Evolutionary conservation across 1,140 invertebrate species (phyloP).

Genomic region (Drosophila hydei): DNA sequence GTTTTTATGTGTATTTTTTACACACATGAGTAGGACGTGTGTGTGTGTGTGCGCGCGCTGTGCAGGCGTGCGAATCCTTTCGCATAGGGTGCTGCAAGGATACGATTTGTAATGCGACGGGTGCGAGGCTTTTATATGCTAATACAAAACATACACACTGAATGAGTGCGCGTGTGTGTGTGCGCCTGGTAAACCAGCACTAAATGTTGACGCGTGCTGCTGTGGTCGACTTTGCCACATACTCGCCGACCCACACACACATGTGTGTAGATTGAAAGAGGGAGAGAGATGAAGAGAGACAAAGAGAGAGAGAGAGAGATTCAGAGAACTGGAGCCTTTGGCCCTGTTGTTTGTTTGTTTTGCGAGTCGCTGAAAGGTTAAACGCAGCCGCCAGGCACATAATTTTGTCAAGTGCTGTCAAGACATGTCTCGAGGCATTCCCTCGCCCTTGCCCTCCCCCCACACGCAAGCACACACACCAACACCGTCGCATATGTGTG

Average conservation of each 20-base stretch:
- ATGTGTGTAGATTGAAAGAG: slow-evolving; percentile 23
- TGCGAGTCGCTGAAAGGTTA: slow-evolving; percentile 67
- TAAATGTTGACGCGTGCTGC: slow-evolving; percentile 74
- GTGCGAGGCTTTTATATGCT: slow-evolving; percentile 64
- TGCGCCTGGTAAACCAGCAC: slow-evolving; percentile 53
- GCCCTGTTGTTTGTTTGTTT: slow-evolving; percentile 50
- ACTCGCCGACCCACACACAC: slow-evolving; percentile 23
- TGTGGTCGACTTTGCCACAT: slow-evolving; percentile 47
- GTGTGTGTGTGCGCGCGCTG: slow-evolving; percentile 33
- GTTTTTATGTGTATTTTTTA: slow-evolving; percentile 39
- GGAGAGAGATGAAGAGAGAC: background rate
- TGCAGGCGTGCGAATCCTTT: slow-evolving; percentile 73
- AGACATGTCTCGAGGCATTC: slow-evolving; percentile 31
- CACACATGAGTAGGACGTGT: slow-evolving; percentile 37
- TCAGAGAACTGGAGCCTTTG: slow-evolving; percentile 14
- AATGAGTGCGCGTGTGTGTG: slow-evolving; percentile 24
- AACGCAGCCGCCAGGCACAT: slow-evolving; percentile 72
- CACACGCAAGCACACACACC: slow-evolving; percentile 2
- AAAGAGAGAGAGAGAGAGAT: too few species aligned
- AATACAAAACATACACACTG: slow-evolving; percentile 52
- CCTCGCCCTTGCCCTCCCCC: slow-evolving; percentile 10
- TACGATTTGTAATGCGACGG: slow-evolving; percentile 69
- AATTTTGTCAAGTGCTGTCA: slow-evolving; percentile 80
- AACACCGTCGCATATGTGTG: too few species aligned
- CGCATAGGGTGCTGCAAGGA: slow-evolving; percentile 44